These are phyloP conservation scores for Oxyura jamaicensis DNA, from an alignment of 2,113 vertebrate genomes.

Conservation along the genomic window DNA sequence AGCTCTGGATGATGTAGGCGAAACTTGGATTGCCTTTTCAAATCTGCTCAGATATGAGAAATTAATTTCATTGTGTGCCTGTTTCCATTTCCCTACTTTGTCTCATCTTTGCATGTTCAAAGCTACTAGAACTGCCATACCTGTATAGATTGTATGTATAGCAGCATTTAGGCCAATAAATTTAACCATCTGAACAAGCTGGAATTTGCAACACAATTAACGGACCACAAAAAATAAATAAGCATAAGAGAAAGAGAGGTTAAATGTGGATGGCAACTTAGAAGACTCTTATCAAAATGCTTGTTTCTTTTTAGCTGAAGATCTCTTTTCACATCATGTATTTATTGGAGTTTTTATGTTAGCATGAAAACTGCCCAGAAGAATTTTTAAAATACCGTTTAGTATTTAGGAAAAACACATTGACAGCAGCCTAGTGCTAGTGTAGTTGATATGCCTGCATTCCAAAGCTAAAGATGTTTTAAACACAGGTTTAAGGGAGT, in stretches of 20 bases:
- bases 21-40: background rate
- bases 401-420: background rate
- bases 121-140: background rate
- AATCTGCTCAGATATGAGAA: background rate
- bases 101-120: background rate
- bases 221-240: background rate
- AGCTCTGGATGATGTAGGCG: background rate
- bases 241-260: background rate
- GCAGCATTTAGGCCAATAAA: background rate
- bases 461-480: background rate
- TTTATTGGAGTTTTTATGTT: background rate
- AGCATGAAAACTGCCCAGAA: background rate
- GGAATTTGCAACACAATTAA: background rate
- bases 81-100: background rate
- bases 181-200: background rate
- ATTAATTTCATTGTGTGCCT: background rate
- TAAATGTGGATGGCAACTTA: background rate
- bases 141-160: fast-evolving
- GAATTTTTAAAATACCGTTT: background rate
- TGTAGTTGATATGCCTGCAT: background rate
- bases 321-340: background rate
- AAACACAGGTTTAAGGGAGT: background rate
- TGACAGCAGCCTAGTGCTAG: background rate
- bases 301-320: background rate
- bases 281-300: background rate